Base-by-base conservation (phyloP, 2,888 invertebrate genomes). In the Aproaerema taeniolella region DNA sequence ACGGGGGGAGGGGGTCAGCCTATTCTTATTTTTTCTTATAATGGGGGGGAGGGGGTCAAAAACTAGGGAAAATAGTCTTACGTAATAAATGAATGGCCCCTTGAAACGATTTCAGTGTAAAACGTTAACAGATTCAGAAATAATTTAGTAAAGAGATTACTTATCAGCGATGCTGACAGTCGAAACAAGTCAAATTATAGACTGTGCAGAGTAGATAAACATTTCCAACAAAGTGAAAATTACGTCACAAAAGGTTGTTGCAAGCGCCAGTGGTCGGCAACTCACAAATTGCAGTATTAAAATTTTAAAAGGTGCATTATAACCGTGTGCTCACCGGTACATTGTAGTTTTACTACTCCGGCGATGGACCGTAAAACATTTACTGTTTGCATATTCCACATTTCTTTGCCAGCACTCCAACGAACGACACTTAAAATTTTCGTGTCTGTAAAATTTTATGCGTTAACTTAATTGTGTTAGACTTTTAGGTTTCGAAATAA, bases 281-380 rank as follows among this genome's bases (percentile, higher is more conserved):
- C 55, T 66, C 60, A 62, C 67, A 72, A 71, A 78, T 71, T 68
- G 65, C 70, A 46, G 58, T 58, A 66, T 75, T 72, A 74, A 77
- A 71, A 71, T 61, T 72, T 70, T 72, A 62, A 76, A 73, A 64
- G 63, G 56, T 50, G 60, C 61, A 67, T 69, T 72, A 71, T 64
- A 59, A 66, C 62, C 62, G 67, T n/a, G n/a, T 24, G 14, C 20
- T 10, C 17, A 6, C 9, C 26, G 12, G 49, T 55, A 72, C 72
- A 69, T 67, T 73, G 71, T 73, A 59, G 63, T 62, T 68, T 67
- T 65, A 71, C 47, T 56, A 49, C 55, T 51, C 49, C 43, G 36
- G 42, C 55, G 56, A 47, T 47, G 59, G 53, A 51, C 65, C 66
- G 61, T 73, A 72, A 72, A 73, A 65, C 64, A 61, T 68, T 67